A percentile compares a stretch with the other conserved stretches of the same genome.
These are phyloP conservation scores for Drosophila parthenogenetica DNA, from an alignment of 2,888 invertebrate species.

Conservation along the genomic window DNA sequence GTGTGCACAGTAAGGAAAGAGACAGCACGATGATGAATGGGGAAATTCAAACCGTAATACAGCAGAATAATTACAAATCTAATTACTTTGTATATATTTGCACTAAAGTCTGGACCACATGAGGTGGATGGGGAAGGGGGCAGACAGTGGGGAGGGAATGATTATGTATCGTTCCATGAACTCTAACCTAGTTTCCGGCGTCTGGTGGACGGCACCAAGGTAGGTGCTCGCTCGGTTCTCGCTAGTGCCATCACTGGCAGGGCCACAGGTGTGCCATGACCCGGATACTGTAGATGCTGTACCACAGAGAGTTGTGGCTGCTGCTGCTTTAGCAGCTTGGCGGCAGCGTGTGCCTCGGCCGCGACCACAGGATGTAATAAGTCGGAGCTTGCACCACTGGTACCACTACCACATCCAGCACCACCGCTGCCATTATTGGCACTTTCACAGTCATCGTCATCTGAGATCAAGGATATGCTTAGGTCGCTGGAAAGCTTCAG, in stretches of 20 bases:
- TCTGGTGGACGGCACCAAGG: slow-evolving; percentile 45
- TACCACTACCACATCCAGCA: neutral
- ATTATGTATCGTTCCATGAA: slow-evolving; percentile 29
- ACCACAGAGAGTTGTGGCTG: slow-evolving; percentile 76
- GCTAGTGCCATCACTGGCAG: slow-evolving; percentile 61
- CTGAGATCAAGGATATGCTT: slow-evolving; percentile 84
- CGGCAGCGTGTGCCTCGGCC: slow-evolving; percentile 60
- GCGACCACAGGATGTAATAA: slow-evolving; percentile 51
- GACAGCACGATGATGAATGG: slow-evolving; percentile 12
- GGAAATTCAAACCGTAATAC: slow-evolving; percentile 11
- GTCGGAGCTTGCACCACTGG: slow-evolving; percentile 8
- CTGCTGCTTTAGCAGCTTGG: slow-evolving; percentile 75
- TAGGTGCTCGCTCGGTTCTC: slow-evolving; percentile 28
- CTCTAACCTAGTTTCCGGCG: slow-evolving; percentile 68
- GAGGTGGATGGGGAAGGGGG: too few relatives aligned
- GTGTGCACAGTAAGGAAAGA: slow-evolving; percentile 9
- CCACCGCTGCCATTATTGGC: slow-evolving; percentile 23
- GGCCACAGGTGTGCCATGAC: slow-evolving; percentile 61
- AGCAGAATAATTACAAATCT: slow-evolving; percentile 19
- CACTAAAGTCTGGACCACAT: slow-evolving; percentile 53
- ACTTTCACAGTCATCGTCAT: slow-evolving; percentile 80
- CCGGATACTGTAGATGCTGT: slow-evolving; percentile 70
- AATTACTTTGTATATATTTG: slow-evolving; percentile 51
- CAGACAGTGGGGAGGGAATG: slow-evolving; percentile 43
- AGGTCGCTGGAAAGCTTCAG: slow-evolving; percentile 81